Percentiles rank a stretch among this genome's conserved stretches.
These are phyloP conservation scores for fruit fly (Drosophila melanogaster) DNA, from an alignment of 1,140 invertebrate genomes.

Conservation along the genomic window Release_6_plus_ISO1_MT NT_033777.3:24469501-24470000, in stretches of 20 bases:
- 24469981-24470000: constrained; percentile 9
- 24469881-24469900: not conserved
- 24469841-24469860: not conserved
- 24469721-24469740: too few species aligned
- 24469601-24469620: not conserved
- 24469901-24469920: not conserved
- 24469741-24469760: too few species aligned
- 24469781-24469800: constrained; percentile 4
- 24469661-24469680: not conserved
- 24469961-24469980: not conserved
- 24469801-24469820: constrained; percentile 10
- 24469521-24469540: not conserved
- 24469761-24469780: constrained; percentile 5
- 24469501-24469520: not conserved
- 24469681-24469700: not conserved
- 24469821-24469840: not conserved
- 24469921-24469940: not conserved
- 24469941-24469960: not conserved
- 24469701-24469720: not conserved
- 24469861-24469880: constrained; percentile 6
- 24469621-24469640: not conserved
- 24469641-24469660: not conserved
- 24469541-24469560: not conserved
- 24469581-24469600: not conserved
- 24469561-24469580: not conserved